These are phyloP conservation scores for Euclidia mi DNA, from an alignment of 2,888 invertebrate species.

Conservation along the genomic window DNA sequence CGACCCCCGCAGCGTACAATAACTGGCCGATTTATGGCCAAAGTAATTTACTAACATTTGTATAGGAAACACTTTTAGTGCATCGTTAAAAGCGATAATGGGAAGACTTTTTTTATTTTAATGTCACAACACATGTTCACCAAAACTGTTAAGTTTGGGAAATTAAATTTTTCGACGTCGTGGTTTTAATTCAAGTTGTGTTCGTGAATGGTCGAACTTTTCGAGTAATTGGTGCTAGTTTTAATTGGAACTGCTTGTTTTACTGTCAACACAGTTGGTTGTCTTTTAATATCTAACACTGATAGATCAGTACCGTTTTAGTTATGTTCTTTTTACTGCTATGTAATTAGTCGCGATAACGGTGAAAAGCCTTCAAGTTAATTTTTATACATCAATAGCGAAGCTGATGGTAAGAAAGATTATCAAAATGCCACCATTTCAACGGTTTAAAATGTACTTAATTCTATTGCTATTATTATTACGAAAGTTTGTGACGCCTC, in stretches of 20 bases:
- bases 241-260: not conserved
- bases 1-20: constrained; percentile 50
- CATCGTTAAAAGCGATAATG: constrained; percentile 63
- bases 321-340: too few relatives aligned
- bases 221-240: too few relatives aligned
- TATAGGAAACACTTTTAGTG: constrained; percentile 60
- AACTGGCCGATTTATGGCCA: constrained; percentile 62
- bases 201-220: too few relatives aligned
- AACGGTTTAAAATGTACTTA: too few relatives aligned
- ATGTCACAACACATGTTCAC: constrained; percentile 34
- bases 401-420: too few relatives aligned
- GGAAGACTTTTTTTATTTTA: constrained; percentile 63
- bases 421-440: too few relatives aligned
- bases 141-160: not conserved
- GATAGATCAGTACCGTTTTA: too few relatives aligned
- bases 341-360: too few relatives aligned
- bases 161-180: not conserved
- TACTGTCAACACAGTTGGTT: not conserved
- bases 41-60: constrained; percentile 62
- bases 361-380: too few relatives aligned
- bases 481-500: too few relatives aligned
- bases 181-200: not conserved
- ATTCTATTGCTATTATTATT: too few relatives aligned
- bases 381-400: too few relatives aligned
- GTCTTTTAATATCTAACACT: not conserved